Evolutionary conservation across 1,140 invertebrate genomes (phyloP).

Genomic region (Danaus plexippus): DNA sequence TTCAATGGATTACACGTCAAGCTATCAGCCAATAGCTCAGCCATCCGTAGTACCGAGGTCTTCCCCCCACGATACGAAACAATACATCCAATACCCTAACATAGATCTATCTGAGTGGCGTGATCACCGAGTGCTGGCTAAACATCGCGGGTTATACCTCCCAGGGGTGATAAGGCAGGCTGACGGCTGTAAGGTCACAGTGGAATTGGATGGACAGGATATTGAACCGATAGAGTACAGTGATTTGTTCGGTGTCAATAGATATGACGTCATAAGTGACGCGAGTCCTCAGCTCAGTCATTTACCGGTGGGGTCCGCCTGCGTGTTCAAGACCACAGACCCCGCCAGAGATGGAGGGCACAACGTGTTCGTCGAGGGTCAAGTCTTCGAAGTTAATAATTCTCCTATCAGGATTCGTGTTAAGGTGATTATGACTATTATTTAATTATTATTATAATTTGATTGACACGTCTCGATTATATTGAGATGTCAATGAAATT

Average conservation of each 20-base stretch:
- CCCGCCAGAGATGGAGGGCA: constrained; percentile 56
- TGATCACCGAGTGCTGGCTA: constrained; percentile 91
- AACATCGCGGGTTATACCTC: constrained; percentile 84
- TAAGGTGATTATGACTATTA: constrained; percentile 70
- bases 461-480: no score
- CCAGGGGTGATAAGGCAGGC: constrained; percentile 83
- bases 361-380: constrained; percentile 86
- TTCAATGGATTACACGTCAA: constrained; percentile 41
- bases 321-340: constrained; percentile 74
- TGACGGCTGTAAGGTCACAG: constrained; percentile 76
- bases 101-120: constrained; percentile 93
- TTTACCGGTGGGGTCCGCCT: constrained; percentile 68
- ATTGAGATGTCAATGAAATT: no score
- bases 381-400: constrained; percentile 81
- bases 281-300: constrained; percentile 89
- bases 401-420: constrained; percentile 83
- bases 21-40: constrained; percentile 37
- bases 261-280: constrained; percentile 93
- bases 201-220: constrained; percentile 79
- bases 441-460: constrained; percentile 3
- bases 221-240: constrained; percentile 75
- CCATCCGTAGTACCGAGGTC: constrained; percentile 48
- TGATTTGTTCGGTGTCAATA: constrained; percentile 82
- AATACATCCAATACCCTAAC: constrained; percentile 51
- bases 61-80: constrained; percentile 45